Percentiles rank a stretch among this genome's conserved stretches.
phyloP scores from a whole-genome alignment of 2,113 vertebrate species.

The Rhineura floridana region DNA sequence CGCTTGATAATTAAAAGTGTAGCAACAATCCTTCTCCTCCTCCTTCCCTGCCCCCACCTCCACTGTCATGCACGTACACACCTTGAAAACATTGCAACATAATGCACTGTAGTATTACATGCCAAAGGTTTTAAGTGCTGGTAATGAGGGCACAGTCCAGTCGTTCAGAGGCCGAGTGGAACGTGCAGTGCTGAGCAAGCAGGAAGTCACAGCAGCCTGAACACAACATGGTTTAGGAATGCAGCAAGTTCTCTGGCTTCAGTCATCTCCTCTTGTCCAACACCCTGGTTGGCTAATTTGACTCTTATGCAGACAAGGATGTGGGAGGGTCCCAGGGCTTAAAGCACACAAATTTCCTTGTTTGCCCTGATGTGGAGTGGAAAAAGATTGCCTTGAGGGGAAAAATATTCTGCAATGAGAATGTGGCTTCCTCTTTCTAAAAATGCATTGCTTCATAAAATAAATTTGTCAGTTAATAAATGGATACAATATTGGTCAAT shows the following conservation, averaged over 20 bases:
- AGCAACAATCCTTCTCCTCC: background rate
- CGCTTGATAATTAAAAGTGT: slow-evolving; percentile 17
- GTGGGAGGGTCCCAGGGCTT: background rate
- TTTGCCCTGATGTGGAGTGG: background rate
- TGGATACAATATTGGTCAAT: too few species aligned
- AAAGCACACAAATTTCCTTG: background rate
- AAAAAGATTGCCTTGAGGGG: background rate
- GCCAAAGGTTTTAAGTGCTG: slow-evolving; percentile 15
- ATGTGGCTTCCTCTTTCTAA: background rate
- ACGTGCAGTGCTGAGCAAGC: slow-evolving; percentile 11
- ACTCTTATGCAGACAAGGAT: background rate
- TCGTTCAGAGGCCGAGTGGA: background rate
- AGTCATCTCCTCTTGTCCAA: background rate
- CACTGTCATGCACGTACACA: background rate
- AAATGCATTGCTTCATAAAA: background rate
- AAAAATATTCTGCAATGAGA: background rate
- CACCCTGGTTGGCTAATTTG: background rate
- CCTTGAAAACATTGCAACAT: slow-evolving; percentile 28
- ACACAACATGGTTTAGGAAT: background rate
- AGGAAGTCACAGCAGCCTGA: background rate
- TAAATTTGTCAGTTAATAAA: background rate
- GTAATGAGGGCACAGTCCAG: slow-evolving; percentile 29
- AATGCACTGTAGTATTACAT: slow-evolving; percentile 16
- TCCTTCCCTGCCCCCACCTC: background rate
- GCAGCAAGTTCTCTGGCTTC: background rate